These are phyloP conservation scores for Cossypha dichroa DNA, from an alignment of 2,797 vertebrate species.

Conservation along the genomic window DNA sequence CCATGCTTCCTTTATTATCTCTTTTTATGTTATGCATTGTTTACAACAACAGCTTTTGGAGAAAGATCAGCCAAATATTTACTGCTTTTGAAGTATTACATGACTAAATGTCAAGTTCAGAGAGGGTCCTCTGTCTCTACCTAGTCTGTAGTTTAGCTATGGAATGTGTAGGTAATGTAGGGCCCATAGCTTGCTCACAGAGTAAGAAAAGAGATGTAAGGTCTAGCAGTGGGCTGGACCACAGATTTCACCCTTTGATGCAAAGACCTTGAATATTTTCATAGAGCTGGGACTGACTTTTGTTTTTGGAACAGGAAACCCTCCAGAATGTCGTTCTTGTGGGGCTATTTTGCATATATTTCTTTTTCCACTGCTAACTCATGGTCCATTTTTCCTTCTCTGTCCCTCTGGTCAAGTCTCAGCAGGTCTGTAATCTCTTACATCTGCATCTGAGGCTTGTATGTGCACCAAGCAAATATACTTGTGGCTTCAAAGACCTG, in stretches of 20 bases:
- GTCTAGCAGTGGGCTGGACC: neutral
- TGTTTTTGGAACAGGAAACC: slow-evolving; percentile 4
- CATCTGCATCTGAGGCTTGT: neutral
- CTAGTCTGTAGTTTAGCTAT: neutral
- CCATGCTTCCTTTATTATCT: neutral
- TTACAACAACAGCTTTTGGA: neutral
- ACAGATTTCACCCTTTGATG: neutral
- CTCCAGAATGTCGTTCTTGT: neutral
- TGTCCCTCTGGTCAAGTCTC: neutral
- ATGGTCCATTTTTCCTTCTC: neutral
- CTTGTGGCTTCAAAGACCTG: neutral
- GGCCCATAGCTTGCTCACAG: neutral
- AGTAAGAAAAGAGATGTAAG: neutral
- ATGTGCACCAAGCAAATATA: neutral
- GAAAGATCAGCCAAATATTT: neutral
- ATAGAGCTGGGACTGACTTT: slow-evolving; percentile 1
- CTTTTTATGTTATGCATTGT: neutral
- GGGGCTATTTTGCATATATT: neutral
- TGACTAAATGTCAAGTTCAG: neutral
- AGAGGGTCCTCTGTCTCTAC: neutral
- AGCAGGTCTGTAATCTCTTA: neutral
- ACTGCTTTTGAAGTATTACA: neutral
- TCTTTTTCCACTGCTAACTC: neutral
- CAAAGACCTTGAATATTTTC: neutral
- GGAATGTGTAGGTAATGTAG: neutral